phyloP scores from a whole-genome alignment of 1,140 invertebrate genomes.

The Temnothorax longispinosus region DNA sequence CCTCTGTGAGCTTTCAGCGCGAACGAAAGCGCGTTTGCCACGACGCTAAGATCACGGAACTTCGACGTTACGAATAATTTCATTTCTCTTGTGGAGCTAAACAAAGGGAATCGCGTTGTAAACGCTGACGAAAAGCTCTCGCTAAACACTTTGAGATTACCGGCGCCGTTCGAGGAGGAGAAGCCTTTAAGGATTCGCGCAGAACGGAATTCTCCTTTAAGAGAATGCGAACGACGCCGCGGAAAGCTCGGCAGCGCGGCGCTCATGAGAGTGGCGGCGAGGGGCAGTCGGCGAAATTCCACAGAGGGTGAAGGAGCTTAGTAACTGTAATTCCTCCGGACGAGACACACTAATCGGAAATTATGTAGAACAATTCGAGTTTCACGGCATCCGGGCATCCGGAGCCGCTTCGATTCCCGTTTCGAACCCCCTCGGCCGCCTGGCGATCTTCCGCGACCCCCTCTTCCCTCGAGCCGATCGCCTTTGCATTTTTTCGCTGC shows the following conservation, averaged over 20 bases:
- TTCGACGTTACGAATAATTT: constrained; percentile 56
- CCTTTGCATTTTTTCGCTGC: background rate
- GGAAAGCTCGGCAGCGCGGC: constrained; percentile 27
- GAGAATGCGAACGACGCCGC: constrained; percentile 47
- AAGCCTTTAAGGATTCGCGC: constrained; percentile 35
- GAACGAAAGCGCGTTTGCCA: constrained; percentile 10
- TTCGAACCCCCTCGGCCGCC: background rate
- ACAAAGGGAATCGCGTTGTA: constrained; percentile 53
- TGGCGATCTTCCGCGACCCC: background rate
- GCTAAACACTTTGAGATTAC: constrained; percentile 59
- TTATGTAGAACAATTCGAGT: constrained; percentile 61
- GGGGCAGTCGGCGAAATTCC: constrained; percentile 54
- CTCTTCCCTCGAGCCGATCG: background rate
- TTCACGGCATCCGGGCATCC: background rate
- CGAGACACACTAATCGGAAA: constrained; percentile 67
- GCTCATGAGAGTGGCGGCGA: background rate
- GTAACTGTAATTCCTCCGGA: constrained; percentile 55
- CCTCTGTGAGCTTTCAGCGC: background rate
- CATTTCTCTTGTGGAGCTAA: constrained; percentile 49
- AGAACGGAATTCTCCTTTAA: constrained; percentile 57
- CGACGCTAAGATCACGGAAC: constrained; percentile 19
- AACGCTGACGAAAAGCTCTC: constrained; percentile 52
- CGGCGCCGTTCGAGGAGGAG: constrained; percentile 9
- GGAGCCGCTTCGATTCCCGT: constrained; percentile 17
- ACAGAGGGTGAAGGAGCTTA: constrained; percentile 39